Evolutionary conservation across 2,113 vertebrate genomes (phyloP).

Genomic region (Rattus rattus): DNA sequence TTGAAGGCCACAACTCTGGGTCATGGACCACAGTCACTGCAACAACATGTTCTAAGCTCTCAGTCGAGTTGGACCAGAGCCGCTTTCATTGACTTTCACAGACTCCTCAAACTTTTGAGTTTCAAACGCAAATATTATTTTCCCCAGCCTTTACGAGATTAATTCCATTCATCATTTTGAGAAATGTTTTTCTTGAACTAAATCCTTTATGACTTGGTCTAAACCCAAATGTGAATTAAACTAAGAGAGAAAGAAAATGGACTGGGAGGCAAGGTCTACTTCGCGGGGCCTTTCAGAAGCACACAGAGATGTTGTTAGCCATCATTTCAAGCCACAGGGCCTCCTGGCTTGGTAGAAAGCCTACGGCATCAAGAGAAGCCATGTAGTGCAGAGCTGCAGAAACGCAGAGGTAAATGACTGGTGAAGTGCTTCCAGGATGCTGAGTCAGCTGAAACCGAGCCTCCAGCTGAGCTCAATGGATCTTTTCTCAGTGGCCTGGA

Average conservation of each 20-base stretch:
- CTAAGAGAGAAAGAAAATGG: conserved; percentile 67
- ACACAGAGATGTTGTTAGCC: conserved; percentile 47
- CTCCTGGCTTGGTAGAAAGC: conserved; percentile 51
- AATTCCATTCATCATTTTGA: conserved; percentile 71
- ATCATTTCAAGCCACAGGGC: conserved; percentile 60
- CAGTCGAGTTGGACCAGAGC: background rate
- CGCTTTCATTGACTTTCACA: background rate
- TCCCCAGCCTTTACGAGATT: conserved; percentile 45
- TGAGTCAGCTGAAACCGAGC: conserved; percentile 72
- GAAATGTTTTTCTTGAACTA: conserved; percentile 72
- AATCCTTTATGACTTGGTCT: conserved; percentile 68
- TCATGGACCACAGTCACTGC: background rate
- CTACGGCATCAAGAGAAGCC: conserved; percentile 44
- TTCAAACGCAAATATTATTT: conserved; percentile 72
- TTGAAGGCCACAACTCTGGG: background rate
- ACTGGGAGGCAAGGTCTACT: background rate
- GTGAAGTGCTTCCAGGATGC: conserved; percentile 62
- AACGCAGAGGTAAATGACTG: conserved; percentile 62
- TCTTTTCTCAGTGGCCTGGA: conserved; percentile 74
- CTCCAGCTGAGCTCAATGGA: conserved; percentile 73
- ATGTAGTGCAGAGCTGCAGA: background rate
- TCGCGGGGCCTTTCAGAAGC: conserved; percentile 54
- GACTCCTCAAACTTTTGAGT: conserved; percentile 34
- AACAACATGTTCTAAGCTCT: background rate
- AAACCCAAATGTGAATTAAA: conserved; percentile 73